Percentiles rank a stretch among this genome's conserved stretches.
Evolutionary conservation across 2,888 invertebrate genomes (phyloP).

Genomic region (Sclerodermus sp.): DNA sequence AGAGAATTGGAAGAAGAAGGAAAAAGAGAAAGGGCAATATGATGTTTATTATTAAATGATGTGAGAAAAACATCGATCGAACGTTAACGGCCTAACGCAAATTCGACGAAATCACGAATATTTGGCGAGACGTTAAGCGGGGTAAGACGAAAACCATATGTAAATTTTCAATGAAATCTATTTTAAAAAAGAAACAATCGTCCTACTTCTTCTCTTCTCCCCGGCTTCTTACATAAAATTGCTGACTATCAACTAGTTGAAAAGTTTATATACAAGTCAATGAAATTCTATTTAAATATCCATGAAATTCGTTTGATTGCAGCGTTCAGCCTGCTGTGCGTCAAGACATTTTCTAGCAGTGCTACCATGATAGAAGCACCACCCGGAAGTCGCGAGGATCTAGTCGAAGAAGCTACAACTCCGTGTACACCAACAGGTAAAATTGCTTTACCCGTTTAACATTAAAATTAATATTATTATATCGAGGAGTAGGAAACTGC

Average conservation of each 20-base stretch:
- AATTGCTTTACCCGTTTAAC: too few relatives aligned
- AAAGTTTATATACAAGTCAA: too few relatives aligned
- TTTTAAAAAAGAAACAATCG: background rate
- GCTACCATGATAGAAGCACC: conserved; percentile 51
- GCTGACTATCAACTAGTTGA: too few relatives aligned
- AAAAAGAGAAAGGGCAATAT: too few relatives aligned
- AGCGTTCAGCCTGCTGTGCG: conserved; percentile 55
- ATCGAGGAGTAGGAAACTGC: too few relatives aligned
- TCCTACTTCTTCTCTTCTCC: too few relatives aligned
- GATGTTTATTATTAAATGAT: too few relatives aligned
- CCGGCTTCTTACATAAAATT: too few relatives aligned
- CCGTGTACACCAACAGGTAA: conserved; percentile 51
- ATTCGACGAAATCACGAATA: conserved; percentile 55
- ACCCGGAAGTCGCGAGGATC: conserved; percentile 52
- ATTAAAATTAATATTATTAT: too few relatives aligned
- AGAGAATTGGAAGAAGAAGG: too few relatives aligned
- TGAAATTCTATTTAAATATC: background rate
- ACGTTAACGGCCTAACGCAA: too few relatives aligned
- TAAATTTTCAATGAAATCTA: background rate
- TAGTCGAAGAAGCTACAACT: conserved; percentile 51
- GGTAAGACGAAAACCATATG: conserved; percentile 35
- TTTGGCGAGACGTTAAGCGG: conserved; percentile 55
- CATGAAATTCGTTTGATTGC: conserved; percentile 15
- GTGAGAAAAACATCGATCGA: too few relatives aligned
- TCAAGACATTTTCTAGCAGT: conserved; percentile 46